phyloP scores from a whole-genome alignment of 35 echinoderm and acorn worm genomes.

The Ophiothrix spiculata region DNA sequence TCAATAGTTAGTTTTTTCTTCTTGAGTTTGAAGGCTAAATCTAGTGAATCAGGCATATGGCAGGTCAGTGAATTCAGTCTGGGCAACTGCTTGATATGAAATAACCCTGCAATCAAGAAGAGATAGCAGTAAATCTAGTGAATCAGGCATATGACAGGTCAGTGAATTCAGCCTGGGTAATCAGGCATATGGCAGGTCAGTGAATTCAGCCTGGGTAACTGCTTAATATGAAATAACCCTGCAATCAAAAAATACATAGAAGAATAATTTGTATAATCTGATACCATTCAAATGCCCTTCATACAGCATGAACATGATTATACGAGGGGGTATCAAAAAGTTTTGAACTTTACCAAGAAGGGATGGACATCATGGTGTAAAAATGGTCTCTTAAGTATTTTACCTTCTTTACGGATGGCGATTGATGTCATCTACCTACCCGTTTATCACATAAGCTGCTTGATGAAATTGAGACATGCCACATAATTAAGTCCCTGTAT shows the following conservation, averaged over 20 bases:
- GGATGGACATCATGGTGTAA: too few species aligned
- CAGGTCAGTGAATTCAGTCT: constrained; percentile 37
- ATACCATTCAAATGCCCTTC: background rate
- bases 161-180: constrained; percentile 30
- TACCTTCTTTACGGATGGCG: too few species aligned
- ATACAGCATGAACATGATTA: background rate
- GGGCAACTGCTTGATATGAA: constrained; percentile 49
- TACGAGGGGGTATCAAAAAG: too few species aligned
- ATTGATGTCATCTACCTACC: too few species aligned
- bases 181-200: constrained; percentile 37
- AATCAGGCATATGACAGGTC: too few species aligned
- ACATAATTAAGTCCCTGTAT: background rate
- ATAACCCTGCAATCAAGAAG: constrained; percentile 37
- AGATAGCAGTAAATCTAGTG: background rate
- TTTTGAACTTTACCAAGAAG: too few species aligned
- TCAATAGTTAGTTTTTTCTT: constrained; percentile 66
- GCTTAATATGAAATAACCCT: constrained; percentile 57
- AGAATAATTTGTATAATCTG: background rate
- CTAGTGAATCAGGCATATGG: constrained; percentile 46
- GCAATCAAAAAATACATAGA: background rate
- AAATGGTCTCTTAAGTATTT: too few species aligned
- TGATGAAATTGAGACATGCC: too few species aligned
- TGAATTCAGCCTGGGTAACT: constrained; percentile 49
- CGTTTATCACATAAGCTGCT: too few species aligned
- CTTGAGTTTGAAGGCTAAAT: constrained; percentile 51